These are phyloP conservation scores for Procambarus virginalis DNA, from an alignment of 1,140 invertebrate species.

Conservation along the genomic window DNA sequence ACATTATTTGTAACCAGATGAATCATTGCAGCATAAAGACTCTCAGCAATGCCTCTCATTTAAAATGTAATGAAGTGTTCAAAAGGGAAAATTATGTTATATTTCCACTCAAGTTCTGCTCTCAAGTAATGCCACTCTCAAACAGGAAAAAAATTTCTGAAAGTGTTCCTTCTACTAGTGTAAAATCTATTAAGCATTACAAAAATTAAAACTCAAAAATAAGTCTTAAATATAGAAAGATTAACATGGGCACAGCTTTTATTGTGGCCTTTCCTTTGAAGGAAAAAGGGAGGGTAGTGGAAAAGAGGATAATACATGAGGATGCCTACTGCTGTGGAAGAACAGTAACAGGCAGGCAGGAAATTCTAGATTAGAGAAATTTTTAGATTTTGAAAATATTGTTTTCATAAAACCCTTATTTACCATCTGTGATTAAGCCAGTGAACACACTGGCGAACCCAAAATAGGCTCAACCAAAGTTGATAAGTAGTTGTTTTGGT, in stretches of 20 bases:
- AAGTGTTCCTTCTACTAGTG: neutral
- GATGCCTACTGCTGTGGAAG: neutral
- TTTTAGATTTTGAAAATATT: conserved; percentile 5
- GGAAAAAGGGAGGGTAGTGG: no score
- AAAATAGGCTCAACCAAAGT: neutral
- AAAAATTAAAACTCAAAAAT: neutral
- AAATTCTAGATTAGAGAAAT: neutral
- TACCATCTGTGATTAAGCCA: neutral
- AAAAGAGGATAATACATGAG: neutral
- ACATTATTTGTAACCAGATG: neutral
- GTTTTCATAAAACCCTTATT: neutral
- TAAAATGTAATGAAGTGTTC: neutral
- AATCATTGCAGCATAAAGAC: neutral
- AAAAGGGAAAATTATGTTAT: neutral
- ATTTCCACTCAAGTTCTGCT: neutral
- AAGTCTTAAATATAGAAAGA: neutral
- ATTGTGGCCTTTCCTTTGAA: neutral
- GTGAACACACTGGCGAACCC: neutral
- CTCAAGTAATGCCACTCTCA: neutral
- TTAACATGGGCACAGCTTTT: neutral
- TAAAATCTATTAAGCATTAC: neutral
- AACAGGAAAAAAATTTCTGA: neutral
- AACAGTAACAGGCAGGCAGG: neutral
- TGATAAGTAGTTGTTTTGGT: neutral
- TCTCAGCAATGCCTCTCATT: neutral